These are phyloP conservation scores for Hylyphantes graminicola DNA, from an alignment of 1,140 invertebrate species.

Conservation along the genomic window DNA sequence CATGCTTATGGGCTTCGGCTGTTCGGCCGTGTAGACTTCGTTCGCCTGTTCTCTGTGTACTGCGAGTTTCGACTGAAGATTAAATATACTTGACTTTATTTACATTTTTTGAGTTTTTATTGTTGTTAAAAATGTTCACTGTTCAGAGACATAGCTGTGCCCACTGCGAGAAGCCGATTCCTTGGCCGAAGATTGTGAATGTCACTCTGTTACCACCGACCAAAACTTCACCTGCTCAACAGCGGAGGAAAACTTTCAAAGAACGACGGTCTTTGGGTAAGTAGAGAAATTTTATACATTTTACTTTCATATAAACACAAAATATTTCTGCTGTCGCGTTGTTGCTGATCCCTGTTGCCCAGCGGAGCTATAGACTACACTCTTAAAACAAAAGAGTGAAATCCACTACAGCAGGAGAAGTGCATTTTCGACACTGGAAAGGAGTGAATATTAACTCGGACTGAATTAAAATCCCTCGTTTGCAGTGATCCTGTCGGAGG, in stretches of 20 bases:
- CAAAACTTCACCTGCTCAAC: neutral
- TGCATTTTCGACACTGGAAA: too few relatives aligned
- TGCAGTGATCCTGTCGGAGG: too few relatives aligned
- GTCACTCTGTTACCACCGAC: neutral
- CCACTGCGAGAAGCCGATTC: conserved; percentile 14
- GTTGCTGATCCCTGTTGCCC: too few relatives aligned
- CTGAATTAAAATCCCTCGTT: too few relatives aligned
- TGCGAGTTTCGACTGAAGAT: conserved; percentile 1
- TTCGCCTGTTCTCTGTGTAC: neutral
- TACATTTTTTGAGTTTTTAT: neutral
- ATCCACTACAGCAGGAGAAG: too few relatives aligned
- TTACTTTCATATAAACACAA: too few relatives aligned
- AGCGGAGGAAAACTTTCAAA: conserved; percentile 20
- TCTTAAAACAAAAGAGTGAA: too few relatives aligned
- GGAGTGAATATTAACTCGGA: too few relatives aligned
- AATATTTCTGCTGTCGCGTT: too few relatives aligned
- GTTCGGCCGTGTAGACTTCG: neutral
- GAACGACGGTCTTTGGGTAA: conserved; percentile 27
- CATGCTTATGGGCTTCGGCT: neutral
- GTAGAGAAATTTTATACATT: neutral
- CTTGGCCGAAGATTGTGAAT: conserved; percentile 30
- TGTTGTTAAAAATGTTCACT: conserved; percentile 13
- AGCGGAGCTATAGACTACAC: too few relatives aligned
- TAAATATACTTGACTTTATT: neutral
- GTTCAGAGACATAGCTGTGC: conserved; percentile 31